A percentile compares a stretch with the other conserved stretches of the same genome.
Conservation (phyloP, 2,797 vertebrate species). For the Melanotaenia boesemani region DNA sequence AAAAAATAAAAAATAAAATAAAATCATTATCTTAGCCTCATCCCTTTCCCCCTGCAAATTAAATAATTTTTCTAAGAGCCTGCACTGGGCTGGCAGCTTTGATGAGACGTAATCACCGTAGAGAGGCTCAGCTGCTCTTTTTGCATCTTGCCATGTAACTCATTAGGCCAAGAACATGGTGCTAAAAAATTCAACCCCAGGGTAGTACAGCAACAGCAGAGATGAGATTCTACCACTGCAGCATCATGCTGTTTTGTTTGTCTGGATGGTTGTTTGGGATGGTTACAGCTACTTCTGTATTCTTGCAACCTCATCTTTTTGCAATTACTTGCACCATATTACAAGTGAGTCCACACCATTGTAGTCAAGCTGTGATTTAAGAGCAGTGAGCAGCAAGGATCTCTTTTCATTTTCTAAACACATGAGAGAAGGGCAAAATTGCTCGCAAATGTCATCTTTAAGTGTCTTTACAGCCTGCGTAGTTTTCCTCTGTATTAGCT, state of each 20-base stretch:
- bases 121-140: conserved; percentile 66
- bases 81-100: conserved; percentile 22
- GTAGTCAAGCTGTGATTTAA: conserved; percentile 6
- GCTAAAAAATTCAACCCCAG: conserved; percentile 14
- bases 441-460: conserved; percentile 12
- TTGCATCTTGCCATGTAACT: conserved; percentile 51
- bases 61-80: conserved; percentile 49
- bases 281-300: conserved; percentile 14
- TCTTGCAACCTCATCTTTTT: conserved; percentile 48
- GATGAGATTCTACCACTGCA: conserved; percentile 6
- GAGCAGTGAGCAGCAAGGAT: background rate
- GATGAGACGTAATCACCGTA: conserved; percentile 65
- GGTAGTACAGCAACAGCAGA: conserved; percentile 8
- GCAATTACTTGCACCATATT: conserved; percentile 26
- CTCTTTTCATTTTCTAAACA: conserved; percentile 34
- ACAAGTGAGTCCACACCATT: conserved; percentile 6
- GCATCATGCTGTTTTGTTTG: conserved; percentile 13
- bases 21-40: conserved; percentile 14
- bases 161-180: conserved; percentile 53
- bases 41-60: conserved; percentile 41
- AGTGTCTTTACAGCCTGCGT: conserved; percentile 12
- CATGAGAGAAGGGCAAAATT: conserved; percentile 19
- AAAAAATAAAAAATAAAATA: conserved; percentile 5
- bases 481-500: conserved; percentile 8
- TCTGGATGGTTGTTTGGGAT: background rate